phyloP scores from a whole-genome alignment of 2,113 vertebrate species.

The Paramormyrops kingsleyae region DNA sequence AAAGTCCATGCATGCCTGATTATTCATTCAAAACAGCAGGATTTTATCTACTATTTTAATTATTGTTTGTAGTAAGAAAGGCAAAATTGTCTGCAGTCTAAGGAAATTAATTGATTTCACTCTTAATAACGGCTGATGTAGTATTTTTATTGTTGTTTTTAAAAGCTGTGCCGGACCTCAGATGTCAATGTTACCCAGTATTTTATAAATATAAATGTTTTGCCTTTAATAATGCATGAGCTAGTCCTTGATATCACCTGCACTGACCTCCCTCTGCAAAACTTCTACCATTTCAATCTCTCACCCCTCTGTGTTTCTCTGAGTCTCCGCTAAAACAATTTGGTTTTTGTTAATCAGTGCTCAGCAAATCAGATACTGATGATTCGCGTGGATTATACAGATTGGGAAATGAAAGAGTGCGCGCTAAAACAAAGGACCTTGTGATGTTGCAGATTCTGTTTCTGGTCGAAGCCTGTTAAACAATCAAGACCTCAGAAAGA shows the following conservation, averaged over 20 bases:
- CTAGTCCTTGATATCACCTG: background rate
- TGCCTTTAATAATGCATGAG: background rate
- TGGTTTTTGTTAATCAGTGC: constrained; percentile 39
- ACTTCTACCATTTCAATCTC: constrained; percentile 5
- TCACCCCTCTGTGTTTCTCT: constrained; percentile 33
- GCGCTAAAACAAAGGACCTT: constrained; percentile 40
- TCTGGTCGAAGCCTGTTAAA: constrained; percentile 20
- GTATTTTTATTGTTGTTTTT: background rate
- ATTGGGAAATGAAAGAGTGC: constrained; percentile 38
- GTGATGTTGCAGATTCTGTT: constrained; percentile 35
- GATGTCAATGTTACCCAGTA: background rate
- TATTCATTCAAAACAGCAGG: background rate
- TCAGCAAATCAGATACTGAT: constrained; percentile 43
- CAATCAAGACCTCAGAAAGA: constrained; percentile 39
- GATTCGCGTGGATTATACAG: constrained; percentile 44
- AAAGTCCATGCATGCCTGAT: background rate
- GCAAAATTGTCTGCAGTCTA: background rate
- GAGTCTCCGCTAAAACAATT: constrained; percentile 37
- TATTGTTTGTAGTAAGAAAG: background rate
- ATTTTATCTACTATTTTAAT: background rate
- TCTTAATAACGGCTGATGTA: background rate
- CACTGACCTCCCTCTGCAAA: background rate
- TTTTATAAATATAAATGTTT: background rate
- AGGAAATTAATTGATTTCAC: background rate
- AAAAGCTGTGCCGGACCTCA: background rate